phyloP scores from a whole-genome alignment of 2,113 vertebrate genomes.

The Triplophysa tibetana region DNA sequence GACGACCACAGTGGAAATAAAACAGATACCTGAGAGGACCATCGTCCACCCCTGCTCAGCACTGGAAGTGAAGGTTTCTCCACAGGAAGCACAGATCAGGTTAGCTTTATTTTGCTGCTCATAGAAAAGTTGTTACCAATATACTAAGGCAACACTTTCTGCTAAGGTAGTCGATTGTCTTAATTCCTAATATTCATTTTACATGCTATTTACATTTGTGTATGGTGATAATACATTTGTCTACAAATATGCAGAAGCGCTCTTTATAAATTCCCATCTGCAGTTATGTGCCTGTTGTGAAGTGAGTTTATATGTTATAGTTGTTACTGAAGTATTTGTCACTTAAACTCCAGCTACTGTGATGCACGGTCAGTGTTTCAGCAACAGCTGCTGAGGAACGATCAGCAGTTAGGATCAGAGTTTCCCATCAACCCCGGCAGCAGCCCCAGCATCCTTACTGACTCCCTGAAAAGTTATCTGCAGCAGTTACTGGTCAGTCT shows the following conservation, averaged over 20 bases:
- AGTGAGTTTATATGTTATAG: background rate
- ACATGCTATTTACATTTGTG: too few relatives aligned
- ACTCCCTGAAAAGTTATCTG: constrained; percentile 67
- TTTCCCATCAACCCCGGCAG: constrained; percentile 53
- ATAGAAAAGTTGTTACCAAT: too few relatives aligned
- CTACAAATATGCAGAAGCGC: too few relatives aligned
- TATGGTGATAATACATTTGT: background rate
- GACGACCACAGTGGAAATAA: constrained; percentile 57
- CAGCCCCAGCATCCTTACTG: constrained; percentile 54
- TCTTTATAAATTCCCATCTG: too few relatives aligned
- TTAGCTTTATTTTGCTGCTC: constrained; percentile 20
- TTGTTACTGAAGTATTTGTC: background rate
- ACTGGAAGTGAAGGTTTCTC: constrained; percentile 38
- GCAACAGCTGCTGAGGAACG: constrained; percentile 63
- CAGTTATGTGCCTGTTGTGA: too few relatives aligned
- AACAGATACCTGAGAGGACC: constrained; percentile 60
- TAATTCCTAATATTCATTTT: too few relatives aligned
- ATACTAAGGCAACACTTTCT: background rate
- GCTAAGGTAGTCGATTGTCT: background rate
- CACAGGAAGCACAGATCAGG: constrained; percentile 57
- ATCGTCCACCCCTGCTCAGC: constrained; percentile 43
- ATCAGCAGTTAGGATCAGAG: constrained; percentile 62
- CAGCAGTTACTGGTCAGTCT: constrained; percentile 72
- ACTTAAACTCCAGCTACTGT: constrained; percentile 66
- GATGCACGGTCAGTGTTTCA: constrained; percentile 63